Evolutionary conservation across 2,797 vertebrate genomes (phyloP).

Genomic region (Phyllotis vaccarum): DNA sequence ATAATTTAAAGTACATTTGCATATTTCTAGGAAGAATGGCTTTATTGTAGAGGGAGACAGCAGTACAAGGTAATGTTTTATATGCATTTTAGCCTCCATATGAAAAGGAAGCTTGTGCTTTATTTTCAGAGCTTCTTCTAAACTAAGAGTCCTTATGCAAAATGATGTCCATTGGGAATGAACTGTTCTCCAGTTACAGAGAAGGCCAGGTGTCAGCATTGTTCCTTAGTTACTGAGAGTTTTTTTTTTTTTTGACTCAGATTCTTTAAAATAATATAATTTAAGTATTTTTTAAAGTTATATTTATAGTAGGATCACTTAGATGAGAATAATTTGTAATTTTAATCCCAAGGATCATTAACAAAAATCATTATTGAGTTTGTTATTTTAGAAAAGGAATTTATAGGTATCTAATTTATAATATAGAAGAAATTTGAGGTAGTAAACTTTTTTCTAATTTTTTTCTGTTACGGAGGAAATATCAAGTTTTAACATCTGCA

Average conservation of each 20-base stretch:
- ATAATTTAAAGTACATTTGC: not conserved
- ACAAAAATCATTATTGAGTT: not conserved
- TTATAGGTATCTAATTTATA: slow-evolving; percentile 10
- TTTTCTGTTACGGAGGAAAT: not conserved
- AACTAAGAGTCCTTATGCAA: not conserved
- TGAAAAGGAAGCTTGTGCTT: not conserved
- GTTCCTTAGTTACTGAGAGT: not conserved
- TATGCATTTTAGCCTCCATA: not conserved
- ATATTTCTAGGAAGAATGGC: not conserved
- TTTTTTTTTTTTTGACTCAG: not conserved
- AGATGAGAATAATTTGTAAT: slow-evolving; percentile 11
- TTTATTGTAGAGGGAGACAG: not conserved
- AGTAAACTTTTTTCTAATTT: not conserved
- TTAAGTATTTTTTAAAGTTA: slow-evolving; percentile 42
- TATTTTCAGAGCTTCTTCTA: not conserved
- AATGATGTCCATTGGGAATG: not conserved
- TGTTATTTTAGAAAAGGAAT: not conserved
- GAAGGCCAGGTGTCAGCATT: not conserved
- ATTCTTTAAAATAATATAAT: slow-evolving; percentile 20
- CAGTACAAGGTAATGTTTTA: not conserved
- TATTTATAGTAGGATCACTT: not conserved
- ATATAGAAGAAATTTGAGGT: slow-evolving; percentile 39
- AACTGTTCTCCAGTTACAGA: not conserved
- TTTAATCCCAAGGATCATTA: not conserved
- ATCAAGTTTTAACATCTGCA: not conserved